phyloP scores from a whole-genome alignment of 2,113 vertebrate genomes.

The Mus pahari region DNA sequence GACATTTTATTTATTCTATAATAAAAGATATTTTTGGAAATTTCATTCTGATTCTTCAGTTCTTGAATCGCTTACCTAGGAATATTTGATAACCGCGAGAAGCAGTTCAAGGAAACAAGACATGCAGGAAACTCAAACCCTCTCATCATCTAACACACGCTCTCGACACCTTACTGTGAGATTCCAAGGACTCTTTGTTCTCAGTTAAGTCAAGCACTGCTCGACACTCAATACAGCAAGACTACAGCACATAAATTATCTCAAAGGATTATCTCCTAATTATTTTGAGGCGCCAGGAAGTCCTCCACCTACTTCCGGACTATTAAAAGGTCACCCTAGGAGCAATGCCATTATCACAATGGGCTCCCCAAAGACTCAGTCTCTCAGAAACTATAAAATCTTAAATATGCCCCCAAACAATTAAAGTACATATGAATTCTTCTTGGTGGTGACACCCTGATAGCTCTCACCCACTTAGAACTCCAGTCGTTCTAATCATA shows the following conservation, averaged over 20 bases:
- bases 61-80: not conserved
- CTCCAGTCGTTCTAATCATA: not conserved
- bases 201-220: constrained; percentile 45
- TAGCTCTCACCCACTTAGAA: not conserved
- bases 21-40: not conserved
- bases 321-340: not conserved
- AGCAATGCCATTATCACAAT: not conserved
- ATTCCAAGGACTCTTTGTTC: constrained; percentile 27
- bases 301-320: not conserved
- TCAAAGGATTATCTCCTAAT: not conserved
- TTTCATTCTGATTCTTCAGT: constrained; percentile 15
- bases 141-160: not conserved
- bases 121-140: constrained; percentile 19
- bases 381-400: not conserved
- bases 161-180: constrained; percentile 25
- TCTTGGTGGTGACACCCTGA: not conserved
- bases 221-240: constrained; percentile 25
- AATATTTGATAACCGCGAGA: constrained; percentile 9
- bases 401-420: not conserved
- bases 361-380: constrained; percentile 11
- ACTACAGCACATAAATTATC: constrained; percentile 7
- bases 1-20: constrained; percentile 43
- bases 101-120: constrained; percentile 11
- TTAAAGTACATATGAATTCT: not conserved
- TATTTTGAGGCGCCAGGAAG: constrained; percentile 17